Percentiles rank a stretch among this genome's conserved stretches.
Evolutionary conservation across 2,888 invertebrate genomes (phyloP).

Genomic region (Cataglyphis rosenhaueri): DNA sequence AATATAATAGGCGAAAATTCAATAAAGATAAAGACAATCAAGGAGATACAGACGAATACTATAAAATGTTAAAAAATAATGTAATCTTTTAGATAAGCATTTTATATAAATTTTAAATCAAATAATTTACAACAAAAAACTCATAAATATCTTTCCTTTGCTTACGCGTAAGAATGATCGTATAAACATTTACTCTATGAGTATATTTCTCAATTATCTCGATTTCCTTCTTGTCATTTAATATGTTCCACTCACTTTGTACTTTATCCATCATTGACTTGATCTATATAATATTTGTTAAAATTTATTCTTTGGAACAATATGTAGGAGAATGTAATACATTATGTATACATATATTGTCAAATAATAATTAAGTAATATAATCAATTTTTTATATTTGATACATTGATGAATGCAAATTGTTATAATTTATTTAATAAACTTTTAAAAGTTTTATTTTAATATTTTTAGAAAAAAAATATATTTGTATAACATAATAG

Average conservation of each 20-base stretch:
- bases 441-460: background rate
- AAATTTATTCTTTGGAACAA: background rate
- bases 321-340: background rate
- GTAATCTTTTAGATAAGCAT: background rate
- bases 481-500: background rate
- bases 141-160: background rate
- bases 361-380: background rate
- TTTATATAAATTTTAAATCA: background rate
- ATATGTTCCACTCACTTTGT: slow-evolving; percentile 34
- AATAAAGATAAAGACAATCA: background rate
- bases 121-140: background rate
- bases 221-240: slow-evolving; percentile 44
- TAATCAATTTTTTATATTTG: background rate
- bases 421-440: background rate
- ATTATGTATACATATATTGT: background rate
- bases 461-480: background rate
- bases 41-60: background rate
- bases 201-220: slow-evolving; percentile 41
- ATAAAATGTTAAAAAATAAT: background rate
- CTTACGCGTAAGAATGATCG: slow-evolving; percentile 16
- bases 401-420: background rate
- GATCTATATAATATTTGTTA: slow-evolving; percentile 13
- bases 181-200: background rate
- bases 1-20: slow-evolving; percentile 18
- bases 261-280: slow-evolving; percentile 27